These are phyloP conservation scores for Drosophila sordidapex DNA, from an alignment of 2,888 invertebrate genomes.

Conservation along the genomic window DNA sequence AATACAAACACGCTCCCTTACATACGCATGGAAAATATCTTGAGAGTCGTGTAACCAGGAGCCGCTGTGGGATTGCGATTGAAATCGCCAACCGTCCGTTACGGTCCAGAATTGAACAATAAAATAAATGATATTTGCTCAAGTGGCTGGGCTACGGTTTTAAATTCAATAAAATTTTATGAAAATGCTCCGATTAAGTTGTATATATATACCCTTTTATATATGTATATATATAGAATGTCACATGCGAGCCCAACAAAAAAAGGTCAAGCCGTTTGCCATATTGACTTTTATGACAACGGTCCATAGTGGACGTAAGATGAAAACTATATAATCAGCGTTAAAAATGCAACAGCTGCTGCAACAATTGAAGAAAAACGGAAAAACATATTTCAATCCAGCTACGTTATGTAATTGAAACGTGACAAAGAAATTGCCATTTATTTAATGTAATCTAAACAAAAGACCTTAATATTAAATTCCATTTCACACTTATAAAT, in stretches of 20 bases:
- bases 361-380: slow-evolving; percentile 58
- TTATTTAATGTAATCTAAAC: neutral
- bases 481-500: neutral
- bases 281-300: slow-evolving; percentile 78
- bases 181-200: slow-evolving; percentile 77
- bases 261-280: slow-evolving; percentile 71
- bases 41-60: slow-evolving; percentile 47
- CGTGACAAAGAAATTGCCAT: slow-evolving; percentile 42
- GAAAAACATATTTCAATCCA: slow-evolving; percentile 51
- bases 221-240: slow-evolving; percentile 1
- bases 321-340: slow-evolving; percentile 76
- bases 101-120: slow-evolving; percentile 77
- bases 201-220: slow-evolving; percentile 27
- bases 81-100: slow-evolving; percentile 60
- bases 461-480: slow-evolving; percentile 7
- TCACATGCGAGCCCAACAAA: slow-evolving; percentile 39
- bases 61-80: slow-evolving; percentile 53
- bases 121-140: slow-evolving; percentile 80
- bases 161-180: slow-evolving; percentile 82
- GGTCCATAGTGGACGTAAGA: slow-evolving; percentile 47
- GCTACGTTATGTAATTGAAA: slow-evolving; percentile 33
- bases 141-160: slow-evolving; percentile 70
- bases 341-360: slow-evolving; percentile 73
- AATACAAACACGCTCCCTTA: slow-evolving; percentile 24
- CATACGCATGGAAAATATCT: slow-evolving; percentile 32